Conservation (phyloP, 2,888 invertebrate genomes). For the Heliconius hortense region DNA sequence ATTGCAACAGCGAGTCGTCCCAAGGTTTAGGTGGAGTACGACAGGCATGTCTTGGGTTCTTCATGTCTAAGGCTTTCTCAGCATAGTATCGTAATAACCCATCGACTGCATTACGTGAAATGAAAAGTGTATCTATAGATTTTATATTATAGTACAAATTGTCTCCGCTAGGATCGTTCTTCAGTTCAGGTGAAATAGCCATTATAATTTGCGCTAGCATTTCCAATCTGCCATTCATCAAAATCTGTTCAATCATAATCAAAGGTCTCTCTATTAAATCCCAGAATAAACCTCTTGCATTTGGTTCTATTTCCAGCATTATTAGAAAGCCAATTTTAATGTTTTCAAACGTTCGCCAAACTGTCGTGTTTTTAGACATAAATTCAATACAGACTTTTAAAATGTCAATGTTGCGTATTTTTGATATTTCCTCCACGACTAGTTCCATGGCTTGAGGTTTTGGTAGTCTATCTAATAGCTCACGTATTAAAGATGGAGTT, state of each 20-base stretch:
- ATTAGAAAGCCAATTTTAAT: constrained; percentile 86
- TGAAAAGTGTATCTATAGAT: constrained; percentile 79
- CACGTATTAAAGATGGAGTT: constrained; percentile 69
- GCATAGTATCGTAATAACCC: constrained; percentile 87
- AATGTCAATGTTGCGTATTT: constrained; percentile 83
- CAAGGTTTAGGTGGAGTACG: constrained; percentile 66
- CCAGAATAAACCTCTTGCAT: constrained; percentile 83
- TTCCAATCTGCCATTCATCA: constrained; percentile 93
- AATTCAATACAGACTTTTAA: constrained; percentile 85
- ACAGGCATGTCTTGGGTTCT: constrained; percentile 65
- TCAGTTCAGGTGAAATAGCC: constrained; percentile 76
- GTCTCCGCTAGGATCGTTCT: constrained; percentile 71
- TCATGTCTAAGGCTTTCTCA: constrained; percentile 89
- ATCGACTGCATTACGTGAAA: constrained; percentile 85
- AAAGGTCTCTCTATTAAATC: constrained; percentile 86
- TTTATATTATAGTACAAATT: constrained; percentile 83
- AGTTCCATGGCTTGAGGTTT: constrained; percentile 81
- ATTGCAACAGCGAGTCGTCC: constrained; percentile 81
- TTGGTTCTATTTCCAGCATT: constrained; percentile 81
- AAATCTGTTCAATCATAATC: constrained; percentile 90
- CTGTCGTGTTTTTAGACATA: constrained; percentile 77
- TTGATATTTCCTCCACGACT: constrained; percentile 84
- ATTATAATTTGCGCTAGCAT: constrained; percentile 83
- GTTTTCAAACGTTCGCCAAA: constrained; percentile 81
- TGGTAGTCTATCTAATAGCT: constrained; percentile 84